Evolutionary conservation across 2,797 vertebrate genomes (phyloP).

Genomic region (Anguilla obscura): DNA sequence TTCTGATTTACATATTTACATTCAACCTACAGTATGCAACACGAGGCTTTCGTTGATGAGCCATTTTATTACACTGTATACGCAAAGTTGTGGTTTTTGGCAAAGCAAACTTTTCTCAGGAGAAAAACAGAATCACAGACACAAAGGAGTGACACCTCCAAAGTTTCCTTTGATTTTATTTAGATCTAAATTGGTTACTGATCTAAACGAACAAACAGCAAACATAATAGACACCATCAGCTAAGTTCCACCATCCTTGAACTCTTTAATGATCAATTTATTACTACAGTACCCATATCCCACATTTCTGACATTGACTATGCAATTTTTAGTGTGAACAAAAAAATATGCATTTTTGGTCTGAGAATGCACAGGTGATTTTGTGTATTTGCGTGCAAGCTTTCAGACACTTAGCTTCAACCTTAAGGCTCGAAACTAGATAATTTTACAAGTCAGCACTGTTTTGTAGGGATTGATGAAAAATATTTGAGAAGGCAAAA

Average conservation of each 20-base stretch:
- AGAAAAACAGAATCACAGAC: neutral
- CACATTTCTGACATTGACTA: too few relatives aligned
- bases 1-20: neutral
- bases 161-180: neutral
- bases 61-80: neutral
- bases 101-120: neutral
- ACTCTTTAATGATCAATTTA: neutral
- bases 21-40: neutral
- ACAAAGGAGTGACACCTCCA: neutral
- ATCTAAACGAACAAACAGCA: neutral
- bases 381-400: too few relatives aligned
- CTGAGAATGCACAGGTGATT: neutral
- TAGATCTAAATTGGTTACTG: neutral
- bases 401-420: too few relatives aligned
- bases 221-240: neutral
- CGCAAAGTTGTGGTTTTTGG: neutral
- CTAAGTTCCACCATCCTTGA: neutral
- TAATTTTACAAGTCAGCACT: too few relatives aligned
- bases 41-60: neutral
- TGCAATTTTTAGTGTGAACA: too few relatives aligned
- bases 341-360: too few relatives aligned
- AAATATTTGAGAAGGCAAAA: too few relatives aligned
- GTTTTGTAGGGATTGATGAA: too few relatives aligned
- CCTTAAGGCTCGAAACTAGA: neutral
- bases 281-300: neutral